phyloP scores from a whole-genome alignment of 2,888 invertebrate genomes.

The Amiota minor region DNA sequence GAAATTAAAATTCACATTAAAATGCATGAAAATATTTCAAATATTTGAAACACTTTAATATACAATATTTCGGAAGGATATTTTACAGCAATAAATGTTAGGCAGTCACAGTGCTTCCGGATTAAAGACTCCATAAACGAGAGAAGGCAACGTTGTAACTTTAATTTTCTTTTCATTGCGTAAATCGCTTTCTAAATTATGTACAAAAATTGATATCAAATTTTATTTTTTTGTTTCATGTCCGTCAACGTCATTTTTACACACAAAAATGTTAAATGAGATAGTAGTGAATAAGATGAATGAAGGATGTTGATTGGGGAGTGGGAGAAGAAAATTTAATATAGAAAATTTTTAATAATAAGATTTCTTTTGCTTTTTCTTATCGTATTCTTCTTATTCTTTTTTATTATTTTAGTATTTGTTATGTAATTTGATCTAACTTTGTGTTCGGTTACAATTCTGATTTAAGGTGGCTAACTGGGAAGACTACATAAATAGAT shows the following conservation, averaged over 20 bases:
- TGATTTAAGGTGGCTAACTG: not conserved
- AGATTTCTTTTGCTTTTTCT: conserved; percentile 58
- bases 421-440: not conserved
- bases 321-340: conserved; percentile 45
- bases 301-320: no score
- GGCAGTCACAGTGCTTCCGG: conserved; percentile 38
- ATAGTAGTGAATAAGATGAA: no score
- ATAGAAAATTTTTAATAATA: conserved; percentile 65
- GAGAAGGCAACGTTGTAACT: not conserved
- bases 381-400: conserved; percentile 34
- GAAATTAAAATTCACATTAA: no score
- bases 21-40: no score
- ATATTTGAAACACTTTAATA: conserved; percentile 36
- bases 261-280: no score
- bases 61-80: conserved; percentile 56
- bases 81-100: conserved; percentile 50
- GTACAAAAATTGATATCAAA: conserved; percentile 47
- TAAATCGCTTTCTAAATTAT: conserved; percentile 56
- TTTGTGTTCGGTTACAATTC: conserved; percentile 37
- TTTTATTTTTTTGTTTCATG: not conserved
- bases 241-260: no score
- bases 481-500: not conserved
- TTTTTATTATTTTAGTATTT: not conserved
- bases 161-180: conserved; percentile 24
- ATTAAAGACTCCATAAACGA: conserved; percentile 9